Evolutionary conservation across 2,888 invertebrate species (phyloP).

Genomic region (Camptogramma bilineatum): DNA sequence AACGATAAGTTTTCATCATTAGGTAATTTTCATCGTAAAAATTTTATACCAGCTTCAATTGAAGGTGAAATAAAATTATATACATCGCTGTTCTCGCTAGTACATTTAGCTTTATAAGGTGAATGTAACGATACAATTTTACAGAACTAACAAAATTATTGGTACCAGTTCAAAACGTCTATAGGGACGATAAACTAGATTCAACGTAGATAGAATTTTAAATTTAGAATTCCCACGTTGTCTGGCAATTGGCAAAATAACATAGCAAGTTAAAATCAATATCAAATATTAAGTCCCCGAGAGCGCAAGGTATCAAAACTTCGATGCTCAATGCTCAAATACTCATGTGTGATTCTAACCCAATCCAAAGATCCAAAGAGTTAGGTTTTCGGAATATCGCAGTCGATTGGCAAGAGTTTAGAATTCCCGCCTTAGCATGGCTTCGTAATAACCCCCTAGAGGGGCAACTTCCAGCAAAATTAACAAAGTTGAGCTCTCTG

Average conservation of each 20-base stretch:
- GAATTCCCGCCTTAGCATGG: constrained; percentile 44
- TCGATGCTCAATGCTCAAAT: constrained; percentile 4
- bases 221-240: background rate
- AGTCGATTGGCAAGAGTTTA: constrained; percentile 26
- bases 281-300: constrained; percentile 6
- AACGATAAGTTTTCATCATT: no score
- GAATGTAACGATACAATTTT: background rate
- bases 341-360: constrained; percentile 21
- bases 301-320: constrained; percentile 23
- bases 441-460: constrained; percentile 73
- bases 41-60: no score
- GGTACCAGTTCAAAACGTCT: background rate
- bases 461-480: constrained; percentile 77
- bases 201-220: background rate
- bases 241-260: background rate
- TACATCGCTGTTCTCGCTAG: no score
- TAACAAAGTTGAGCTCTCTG: constrained; percentile 76
- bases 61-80: no score
- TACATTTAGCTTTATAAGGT: no score
- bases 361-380: constrained; percentile 27
- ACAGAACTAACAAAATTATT: background rate
- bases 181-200: background rate
- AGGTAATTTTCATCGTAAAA: no score
- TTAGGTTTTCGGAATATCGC: constrained; percentile 25
- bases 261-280: constrained; percentile 21